Evolutionary conservation across 2,797 vertebrate species (phyloP).

Genomic region (Arctocebus calabarensis): DNA sequence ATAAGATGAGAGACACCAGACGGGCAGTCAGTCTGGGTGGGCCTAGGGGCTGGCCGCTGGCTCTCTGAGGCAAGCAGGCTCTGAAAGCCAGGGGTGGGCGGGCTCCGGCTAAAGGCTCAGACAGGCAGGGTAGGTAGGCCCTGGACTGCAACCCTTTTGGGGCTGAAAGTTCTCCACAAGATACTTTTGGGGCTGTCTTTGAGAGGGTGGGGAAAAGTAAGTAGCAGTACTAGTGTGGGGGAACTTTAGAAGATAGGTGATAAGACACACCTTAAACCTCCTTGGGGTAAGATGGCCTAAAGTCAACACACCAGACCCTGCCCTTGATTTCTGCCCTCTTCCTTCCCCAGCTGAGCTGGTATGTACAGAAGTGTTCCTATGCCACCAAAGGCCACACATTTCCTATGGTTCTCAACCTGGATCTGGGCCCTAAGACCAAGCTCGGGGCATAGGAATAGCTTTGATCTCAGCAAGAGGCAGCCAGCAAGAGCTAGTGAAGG

Average conservation of each 20-base stretch:
- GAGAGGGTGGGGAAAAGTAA: background rate
- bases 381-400: background rate
- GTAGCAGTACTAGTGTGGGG: background rate
- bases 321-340: background rate
- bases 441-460: slow-evolving; percentile 1
- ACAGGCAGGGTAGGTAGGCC: slow-evolving; percentile 56
- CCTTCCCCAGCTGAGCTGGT: slow-evolving; percentile 32
- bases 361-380: background rate
- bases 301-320: background rate
- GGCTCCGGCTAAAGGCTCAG: slow-evolving; percentile 76
- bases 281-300: background rate
- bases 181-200: background rate
- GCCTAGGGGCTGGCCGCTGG: slow-evolving; percentile 77
- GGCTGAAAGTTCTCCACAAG: slow-evolving; percentile 44
- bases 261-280: slow-evolving; percentile 21
- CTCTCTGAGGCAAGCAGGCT: slow-evolving; percentile 79
- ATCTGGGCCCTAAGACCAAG: slow-evolving; percentile 5
- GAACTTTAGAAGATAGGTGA: slow-evolving; percentile 51
- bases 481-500: background rate
- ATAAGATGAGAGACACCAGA: slow-evolving; percentile 80
- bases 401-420: background rate
- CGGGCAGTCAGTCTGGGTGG: slow-evolving; percentile 76
- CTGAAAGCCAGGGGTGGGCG: slow-evolving; percentile 81
- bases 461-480: slow-evolving; percentile 19
- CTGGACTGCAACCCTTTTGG: slow-evolving; percentile 22